Base-by-base conservation (phyloP, 2,113 vertebrate species). In the Ciconia boyciana region DNA sequence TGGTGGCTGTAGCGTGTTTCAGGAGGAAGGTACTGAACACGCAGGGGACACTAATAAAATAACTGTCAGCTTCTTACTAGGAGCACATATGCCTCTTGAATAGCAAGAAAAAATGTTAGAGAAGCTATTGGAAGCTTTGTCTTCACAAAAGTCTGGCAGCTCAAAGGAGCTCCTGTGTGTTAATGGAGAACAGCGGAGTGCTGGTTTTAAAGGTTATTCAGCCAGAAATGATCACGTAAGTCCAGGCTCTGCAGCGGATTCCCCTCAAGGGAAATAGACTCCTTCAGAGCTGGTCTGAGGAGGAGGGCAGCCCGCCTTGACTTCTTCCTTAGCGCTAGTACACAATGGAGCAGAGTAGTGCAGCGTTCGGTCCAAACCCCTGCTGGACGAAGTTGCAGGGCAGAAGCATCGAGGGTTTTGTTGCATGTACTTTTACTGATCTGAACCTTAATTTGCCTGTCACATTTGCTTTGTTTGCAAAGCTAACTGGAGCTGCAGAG, bases 141-240 rank as follows among this genome's bases (percentile, higher is more conserved):
- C 61, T 39, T 49, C 48, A 34, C 58, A 49, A 22, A 61, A 19
- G 2, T 62, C 70, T 83, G 54, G 34, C 64, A 52, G 82, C 86
- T 77, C 5, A 0, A 34, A 91, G 82, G 74, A 32, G 31, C 31
- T 85, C 18, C 43, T 43, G 31, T 57, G 54, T 28, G 5, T 43
- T 94, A 88, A n/a, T 2, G 0, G 70, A 55, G 68, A 81, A 25
- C 36, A 95, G 58, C 1, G 0, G n/a, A 88, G 70, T 48, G 79
- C 82, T 91, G 68, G 14, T 36, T 91, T 88, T 85, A 90, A 95
- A 90, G 94, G 82, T 96, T 87, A 93, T 72, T 95, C 91, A 93
- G 39, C 71, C 93, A 90, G 95, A 96, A 97, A 60, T 74, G 54
- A 70, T 89, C 87, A 31, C 0, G 1, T 65, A 84, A 79, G 81